Conservation (phyloP, 2,888 invertebrate genomes). For the Drosophila histrio region DNA sequence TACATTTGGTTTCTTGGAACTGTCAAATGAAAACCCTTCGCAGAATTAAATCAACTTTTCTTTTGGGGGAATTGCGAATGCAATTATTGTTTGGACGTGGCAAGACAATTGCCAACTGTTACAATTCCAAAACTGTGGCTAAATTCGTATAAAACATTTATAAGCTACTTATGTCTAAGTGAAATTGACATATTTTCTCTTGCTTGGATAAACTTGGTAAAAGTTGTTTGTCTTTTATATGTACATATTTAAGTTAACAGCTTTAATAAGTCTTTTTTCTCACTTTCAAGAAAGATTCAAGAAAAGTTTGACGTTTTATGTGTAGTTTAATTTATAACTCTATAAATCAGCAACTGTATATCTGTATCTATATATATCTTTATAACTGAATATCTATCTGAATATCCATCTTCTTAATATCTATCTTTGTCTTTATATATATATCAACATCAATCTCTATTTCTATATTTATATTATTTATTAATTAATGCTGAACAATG, state of each 20-base stretch:
- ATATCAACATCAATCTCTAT: neutral
- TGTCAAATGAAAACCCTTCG: constrained; percentile 22
- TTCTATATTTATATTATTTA: neutral
- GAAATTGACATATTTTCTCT: neutral
- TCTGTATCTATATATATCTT: neutral
- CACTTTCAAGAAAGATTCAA: neutral
- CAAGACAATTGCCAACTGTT: neutral
- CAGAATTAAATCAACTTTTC: constrained; percentile 18
- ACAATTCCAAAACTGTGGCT: neutral
- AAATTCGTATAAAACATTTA: neutral
- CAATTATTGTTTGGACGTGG: constrained; percentile 32
- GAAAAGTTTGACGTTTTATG: neutral
- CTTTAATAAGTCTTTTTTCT: neutral
- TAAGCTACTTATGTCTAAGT: neutral
- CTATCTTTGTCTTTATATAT: too few species aligned
- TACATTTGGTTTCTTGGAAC: constrained; percentile 6
- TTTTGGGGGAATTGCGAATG: constrained; percentile 3
- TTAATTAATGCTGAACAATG: too few species aligned
- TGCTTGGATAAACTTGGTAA: neutral
- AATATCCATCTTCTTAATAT: too few species aligned
- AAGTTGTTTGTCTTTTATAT: neutral
- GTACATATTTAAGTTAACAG: neutral
- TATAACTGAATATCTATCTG: too few species aligned
- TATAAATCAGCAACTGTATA: neutral
- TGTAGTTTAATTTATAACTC: neutral